Percentiles rank a stretch among this genome's conserved stretches.
Evolutionary conservation across 2,113 vertebrate genomes (phyloP).

Genomic region (Pseudonaja textilis): DNA sequence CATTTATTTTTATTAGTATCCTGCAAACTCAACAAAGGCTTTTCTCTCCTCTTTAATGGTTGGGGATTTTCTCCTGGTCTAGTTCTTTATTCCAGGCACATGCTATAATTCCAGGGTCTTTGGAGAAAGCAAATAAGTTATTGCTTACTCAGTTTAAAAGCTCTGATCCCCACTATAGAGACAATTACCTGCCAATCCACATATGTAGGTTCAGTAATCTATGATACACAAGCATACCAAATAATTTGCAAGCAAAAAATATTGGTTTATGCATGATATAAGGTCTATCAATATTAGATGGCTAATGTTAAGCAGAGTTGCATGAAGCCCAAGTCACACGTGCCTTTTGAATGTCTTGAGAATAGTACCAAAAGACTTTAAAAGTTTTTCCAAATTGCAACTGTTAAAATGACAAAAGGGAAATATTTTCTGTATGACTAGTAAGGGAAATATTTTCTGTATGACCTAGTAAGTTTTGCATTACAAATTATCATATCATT

Average conservation of each 20-base stretch:
- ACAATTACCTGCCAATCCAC: background rate
- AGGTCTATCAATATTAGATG: background rate
- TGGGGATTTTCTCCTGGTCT: background rate
- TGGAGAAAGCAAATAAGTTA: background rate
- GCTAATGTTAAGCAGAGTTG: background rate
- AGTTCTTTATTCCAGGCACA: background rate
- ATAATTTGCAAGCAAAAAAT: background rate
- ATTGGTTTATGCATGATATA: background rate
- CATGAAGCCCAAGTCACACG: background rate
- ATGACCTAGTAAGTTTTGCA: background rate
- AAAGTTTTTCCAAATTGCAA: background rate
- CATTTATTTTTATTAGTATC: background rate
- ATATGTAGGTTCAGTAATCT: background rate
- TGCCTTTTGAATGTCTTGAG: background rate
- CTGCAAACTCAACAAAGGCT: background rate
- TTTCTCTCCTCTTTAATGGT: background rate
- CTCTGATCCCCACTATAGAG: background rate
- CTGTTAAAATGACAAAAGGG: background rate
- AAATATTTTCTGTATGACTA: background rate
- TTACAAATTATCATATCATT: background rate
- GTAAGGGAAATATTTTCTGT: background rate
- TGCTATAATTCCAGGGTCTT: background rate
- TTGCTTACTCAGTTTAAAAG: background rate
- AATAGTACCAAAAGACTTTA: background rate
- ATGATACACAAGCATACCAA: background rate